Base-by-base conservation (phyloP, 2,888 invertebrate genomes). In the Catotricha subobsoleta region DNA sequence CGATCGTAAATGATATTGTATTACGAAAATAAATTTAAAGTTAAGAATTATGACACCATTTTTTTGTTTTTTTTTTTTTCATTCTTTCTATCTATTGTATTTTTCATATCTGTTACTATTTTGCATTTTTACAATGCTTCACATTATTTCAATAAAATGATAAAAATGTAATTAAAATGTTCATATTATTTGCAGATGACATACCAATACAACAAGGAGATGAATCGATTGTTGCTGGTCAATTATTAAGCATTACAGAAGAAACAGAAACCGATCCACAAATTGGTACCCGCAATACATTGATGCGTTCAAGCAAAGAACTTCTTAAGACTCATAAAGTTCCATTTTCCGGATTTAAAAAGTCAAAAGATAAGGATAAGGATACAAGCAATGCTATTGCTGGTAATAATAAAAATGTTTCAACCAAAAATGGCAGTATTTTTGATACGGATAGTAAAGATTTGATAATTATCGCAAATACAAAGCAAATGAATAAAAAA, bases 181-280 rank as follows among this genome's bases (percentile, higher is more conserved):
- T n/a, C n/a, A 29, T 18, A n/a, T n/a, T 45, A 45, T 55, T 66
- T 69, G 42, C 67, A 84, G 87, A 87, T 67, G 87, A 87, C 63
- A 87, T 87, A 65, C 87, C 86, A 36, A 87, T 87, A 53, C 84
- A 84, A 68, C 72, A 44, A 29, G 30, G 40, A n/a, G 56, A 57
- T 37, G 58, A 57, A 44, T 54, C 54, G 48, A 53, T 49, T 25
- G 55, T 55, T 48, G 54, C 46, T 19, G 48, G 55, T 2, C 53
- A 53, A 45, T 47, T 63, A 46, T 55, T 58, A 20, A 61, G 61
- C 45, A 62, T 63, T 10, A 55, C 55, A 7, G 63, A 63, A 49
- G 63, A 63, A 47, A 47, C 49, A 19, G 61, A 61, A 20, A 35
- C 35, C 21, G 45, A 54, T 19, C 44, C 48, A 39, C 53, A 52